Evolutionary conservation across 2,888 invertebrate genomes (phyloP), one percentile per base, ranked within the genome.

Genomic region (Uloborus plumipes): DNA sequence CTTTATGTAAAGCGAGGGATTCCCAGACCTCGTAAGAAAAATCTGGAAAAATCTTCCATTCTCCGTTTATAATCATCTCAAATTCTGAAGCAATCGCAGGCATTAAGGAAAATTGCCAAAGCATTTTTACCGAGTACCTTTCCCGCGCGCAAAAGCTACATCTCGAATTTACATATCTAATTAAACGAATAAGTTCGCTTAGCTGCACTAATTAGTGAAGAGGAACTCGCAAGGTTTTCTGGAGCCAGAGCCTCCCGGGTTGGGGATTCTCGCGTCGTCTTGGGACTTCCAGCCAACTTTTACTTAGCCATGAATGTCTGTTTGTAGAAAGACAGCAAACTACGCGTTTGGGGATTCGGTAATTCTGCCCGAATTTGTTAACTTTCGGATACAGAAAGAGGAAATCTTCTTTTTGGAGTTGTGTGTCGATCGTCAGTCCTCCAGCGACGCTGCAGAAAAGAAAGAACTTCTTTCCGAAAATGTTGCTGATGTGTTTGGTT

Each of bases 131-230:
- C 39, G 47, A 64, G 18, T 18, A 11, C 64, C 39, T 39, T 39
- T 39, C 18, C 7, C 64, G 47, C 61, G 2, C 31, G 66, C 62
- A 49, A 47, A 55, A 59, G 79, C 73, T 53, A 74, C 80, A 81
- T 62, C 61, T 39, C 62, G 59, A 74, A 81, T 81, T 81, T 81
- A 81, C 80, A 81, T 81, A 81, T 81, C 69, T 81, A 81, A 81
- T 81, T 81, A 81, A 70, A 81, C 64, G 74, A 81, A 81, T 81
- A 81, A 81, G 77, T 78, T 78, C 69, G 31, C 58, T 72, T 72
- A 59, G 66, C 74, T 70, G 20, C 74, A 64, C 74, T 81, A 81
- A 81, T 81, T 81, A 81, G 80, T 64, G 70, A 61, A 58, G 49
- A 71, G 78, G 69, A 59, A 59, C 31, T 51, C 22, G 49, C 39